These are phyloP conservation scores for Phortica variegata DNA, from an alignment of 1,140 invertebrate genomes.

Conservation along the genomic window DNA sequence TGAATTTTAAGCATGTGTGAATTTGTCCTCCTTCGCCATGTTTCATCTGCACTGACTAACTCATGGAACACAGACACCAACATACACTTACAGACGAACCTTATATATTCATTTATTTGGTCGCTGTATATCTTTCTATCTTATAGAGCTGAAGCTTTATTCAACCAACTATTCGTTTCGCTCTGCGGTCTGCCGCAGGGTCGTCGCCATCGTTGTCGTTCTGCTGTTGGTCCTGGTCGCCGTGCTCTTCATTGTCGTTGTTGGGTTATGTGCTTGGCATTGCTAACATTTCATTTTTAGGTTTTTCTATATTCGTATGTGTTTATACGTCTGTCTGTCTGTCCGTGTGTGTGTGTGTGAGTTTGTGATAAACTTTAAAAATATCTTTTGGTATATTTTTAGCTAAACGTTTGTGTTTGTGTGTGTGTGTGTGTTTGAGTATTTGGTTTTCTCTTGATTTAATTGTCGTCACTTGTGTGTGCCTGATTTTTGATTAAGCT, in stretches of 20 bases:
- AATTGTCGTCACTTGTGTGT: conserved; percentile 41
- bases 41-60: conserved; percentile 14
- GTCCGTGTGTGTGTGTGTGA: conserved; percentile 15
- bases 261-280: no score
- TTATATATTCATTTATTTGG: no score
- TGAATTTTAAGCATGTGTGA: conserved; percentile 53
- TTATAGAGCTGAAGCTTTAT: no score
- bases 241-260: no score
- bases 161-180: no score
- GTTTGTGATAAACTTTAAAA: conserved; percentile 49
- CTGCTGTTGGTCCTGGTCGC: conserved; percentile 17
- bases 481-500: no score
- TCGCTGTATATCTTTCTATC: no score
- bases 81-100: no score
- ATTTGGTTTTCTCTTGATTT: conserved; percentile 47
- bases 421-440: conserved; percentile 5
- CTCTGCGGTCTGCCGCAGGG: conserved; percentile 50
- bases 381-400: conserved; percentile 43
- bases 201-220: conserved; percentile 14
- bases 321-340: conserved; percentile 28
- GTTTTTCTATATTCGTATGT: conserved; percentile 16
- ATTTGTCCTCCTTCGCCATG: conserved; percentile 19
- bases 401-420: no score
- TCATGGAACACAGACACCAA: no score
- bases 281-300: no score